Base-by-base conservation (phyloP, 1,140 invertebrate genomes). In the Lerema accius region DNA sequence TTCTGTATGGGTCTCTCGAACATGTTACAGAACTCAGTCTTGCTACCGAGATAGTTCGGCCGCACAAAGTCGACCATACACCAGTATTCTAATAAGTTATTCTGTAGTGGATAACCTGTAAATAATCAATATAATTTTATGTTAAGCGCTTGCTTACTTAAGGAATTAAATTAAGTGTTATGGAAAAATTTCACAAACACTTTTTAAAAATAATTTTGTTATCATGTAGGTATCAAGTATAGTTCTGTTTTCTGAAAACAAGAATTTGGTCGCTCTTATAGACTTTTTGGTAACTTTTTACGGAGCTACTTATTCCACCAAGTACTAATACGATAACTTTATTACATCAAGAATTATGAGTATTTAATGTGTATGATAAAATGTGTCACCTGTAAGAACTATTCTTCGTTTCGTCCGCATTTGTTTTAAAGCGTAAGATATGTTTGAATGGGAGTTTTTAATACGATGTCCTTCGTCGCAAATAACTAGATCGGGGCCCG, bases 391-490 rank as follows among this genome's bases (percentile, higher is more conserved):
- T 5, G 98, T 99, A 3, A 99, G 91, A 0, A 99, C 97, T 14
- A 99, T 94, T 50, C 98, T 92, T 16, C 98, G 92, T 78, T 96
- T 97, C 0, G 97, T 98, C 62, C 95, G 91, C 90, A 99, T 98
- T 74, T 97, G 95, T 85, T 98, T 98, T 10, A 99, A 91, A 1
- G 97, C 97, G 79, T 96, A 94, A 7, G 97, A 98, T 67, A 98
- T 98, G 56, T 97, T 97, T 4, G 98, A 97, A 76, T 98, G 97
- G 0, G 96, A 96, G 84, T 98, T 99, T 84, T 99, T 99, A 37
- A 99, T 98, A n/a, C 97, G 90, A 90, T 99, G 98, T 0, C 98
- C 98, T 91, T 99, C 98, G 75, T 99, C 98, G 85, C 97, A 99
- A 63, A 99, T 97, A 0, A 99, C 96, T 32, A 99, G 86, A 91